phyloP scores from a whole-genome alignment of 1,140 invertebrate genomes.

The Adelges cooleyi region DNA sequence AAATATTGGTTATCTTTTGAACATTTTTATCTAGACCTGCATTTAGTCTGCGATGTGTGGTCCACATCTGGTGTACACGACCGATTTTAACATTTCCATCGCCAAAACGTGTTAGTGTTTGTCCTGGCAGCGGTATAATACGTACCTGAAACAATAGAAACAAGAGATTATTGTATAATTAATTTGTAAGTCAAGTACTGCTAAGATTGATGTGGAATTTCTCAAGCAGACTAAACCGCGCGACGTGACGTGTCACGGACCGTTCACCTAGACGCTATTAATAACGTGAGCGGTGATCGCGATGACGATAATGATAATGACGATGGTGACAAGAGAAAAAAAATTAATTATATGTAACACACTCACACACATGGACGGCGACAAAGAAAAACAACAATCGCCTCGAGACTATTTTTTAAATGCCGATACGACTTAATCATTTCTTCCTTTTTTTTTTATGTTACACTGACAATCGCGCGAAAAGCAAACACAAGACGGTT shows the following conservation, averaged over 20 bases:
- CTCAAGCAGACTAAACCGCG: neutral
- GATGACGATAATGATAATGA: neutral
- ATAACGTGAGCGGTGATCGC: slow-evolving; percentile 1
- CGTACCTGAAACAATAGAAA: slow-evolving; percentile 24
- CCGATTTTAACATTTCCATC: too few species aligned
- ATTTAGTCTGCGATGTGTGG: too few species aligned
- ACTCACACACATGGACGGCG: neutral
- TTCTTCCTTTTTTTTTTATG: neutral
- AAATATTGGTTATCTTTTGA: too few species aligned
- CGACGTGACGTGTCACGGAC: slow-evolving; percentile 10
- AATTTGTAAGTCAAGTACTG: slow-evolving; percentile 7
- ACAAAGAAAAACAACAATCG: slow-evolving; percentile 14
- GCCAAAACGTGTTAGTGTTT: too few species aligned
- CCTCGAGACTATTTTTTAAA: neutral
- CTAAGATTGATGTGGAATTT: slow-evolving; percentile 12
- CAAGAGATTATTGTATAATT: neutral
- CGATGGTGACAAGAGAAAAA: slow-evolving; percentile 1
- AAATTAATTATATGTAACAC: neutral
- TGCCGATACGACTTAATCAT: neutral
- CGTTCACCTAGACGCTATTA: slow-evolving; percentile 28
- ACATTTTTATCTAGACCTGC: too few species aligned
- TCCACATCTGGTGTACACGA: too few species aligned
- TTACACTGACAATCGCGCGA: neutral
- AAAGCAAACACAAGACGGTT: slow-evolving; percentile 10
- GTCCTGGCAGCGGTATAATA: neutral